Conservation (phyloP, 2,888 invertebrate genomes). For the Agrilus biguttatus region DNA sequence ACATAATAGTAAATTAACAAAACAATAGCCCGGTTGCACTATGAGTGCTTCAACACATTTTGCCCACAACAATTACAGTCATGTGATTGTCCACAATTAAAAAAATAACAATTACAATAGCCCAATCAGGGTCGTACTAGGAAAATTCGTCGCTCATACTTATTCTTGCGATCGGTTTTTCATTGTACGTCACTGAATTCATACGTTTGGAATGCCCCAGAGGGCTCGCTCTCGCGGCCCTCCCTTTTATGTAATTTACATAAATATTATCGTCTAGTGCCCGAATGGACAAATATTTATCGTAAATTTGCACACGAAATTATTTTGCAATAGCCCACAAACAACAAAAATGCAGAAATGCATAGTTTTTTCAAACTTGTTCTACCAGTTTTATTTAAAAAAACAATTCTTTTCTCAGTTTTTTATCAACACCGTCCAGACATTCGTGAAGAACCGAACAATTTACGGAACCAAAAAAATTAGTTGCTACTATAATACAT, state of each 20-base stretch:
- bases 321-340: conserved; percentile 34
- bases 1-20: conserved; percentile 17
- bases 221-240: conserved; percentile 7
- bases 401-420: conserved; percentile 5
- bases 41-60: conserved; percentile 33
- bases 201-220: conserved; percentile 22
- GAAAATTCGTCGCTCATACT: conserved; percentile 7
- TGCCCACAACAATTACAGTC: conserved; percentile 21
- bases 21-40: conserved; percentile 36
- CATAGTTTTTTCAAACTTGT: conserved; percentile 5
- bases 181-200: conserved; percentile 19
- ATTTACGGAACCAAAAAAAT: too few species aligned
- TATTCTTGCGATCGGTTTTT: conserved; percentile 6
- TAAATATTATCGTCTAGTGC: conserved; percentile 33
- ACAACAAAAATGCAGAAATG: conserved; percentile 5
- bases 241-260: conserved; percentile 28
- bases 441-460: too few species aligned
- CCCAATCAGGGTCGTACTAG: conserved; percentile 24
- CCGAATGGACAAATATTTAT: conserved; percentile 35
- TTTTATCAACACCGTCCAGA: too few species aligned
- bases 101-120: conserved; percentile 29
- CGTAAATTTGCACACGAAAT: conserved; percentile 31
- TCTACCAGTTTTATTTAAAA: conserved; percentile 11
- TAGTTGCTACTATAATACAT: too few species aligned
- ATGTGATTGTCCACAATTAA: conserved; percentile 11